phyloP scores from a whole-genome alignment of 2,113 vertebrate genomes.

The Sebastes schlegelii region DNA sequence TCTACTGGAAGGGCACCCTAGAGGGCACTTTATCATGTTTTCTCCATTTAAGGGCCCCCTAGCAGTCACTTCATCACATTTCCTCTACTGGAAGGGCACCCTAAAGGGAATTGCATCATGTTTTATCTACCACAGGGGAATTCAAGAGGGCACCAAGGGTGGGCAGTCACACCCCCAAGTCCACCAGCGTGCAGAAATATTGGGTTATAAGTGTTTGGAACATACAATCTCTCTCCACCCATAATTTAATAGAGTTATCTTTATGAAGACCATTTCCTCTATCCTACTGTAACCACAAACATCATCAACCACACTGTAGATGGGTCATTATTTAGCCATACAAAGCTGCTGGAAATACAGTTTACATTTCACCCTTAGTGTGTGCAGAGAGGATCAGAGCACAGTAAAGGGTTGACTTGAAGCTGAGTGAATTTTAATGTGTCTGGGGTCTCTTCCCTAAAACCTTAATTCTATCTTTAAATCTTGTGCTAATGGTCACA shows the following conservation, averaged over 20 bases:
- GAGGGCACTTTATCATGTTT: no score
- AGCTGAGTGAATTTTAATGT: not conserved
- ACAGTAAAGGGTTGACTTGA: not conserved
- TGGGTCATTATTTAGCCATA: not conserved
- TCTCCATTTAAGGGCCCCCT: no score
- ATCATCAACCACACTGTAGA: not conserved
- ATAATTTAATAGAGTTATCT: not conserved
- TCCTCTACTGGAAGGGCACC: no score
- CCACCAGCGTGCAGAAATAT: no score
- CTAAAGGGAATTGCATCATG: no score
- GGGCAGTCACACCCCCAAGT: no score
- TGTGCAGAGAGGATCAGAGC: not conserved
- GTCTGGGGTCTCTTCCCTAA: not conserved
- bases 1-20: no score
- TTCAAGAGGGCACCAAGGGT: no score
- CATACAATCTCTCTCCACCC: not conserved
- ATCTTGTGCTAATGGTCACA: not conserved
- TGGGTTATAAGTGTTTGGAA: not conserved
- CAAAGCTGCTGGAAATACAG: no score
- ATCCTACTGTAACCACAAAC: not conserved
- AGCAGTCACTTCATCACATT: no score
- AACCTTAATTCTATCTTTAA: not conserved
- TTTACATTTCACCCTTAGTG: not conserved
- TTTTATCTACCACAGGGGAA: no score
- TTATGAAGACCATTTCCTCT: not conserved